phyloP scores from a whole-genome alignment of 2,888 invertebrate species.

The Drosophila austrosaltans region DNA sequence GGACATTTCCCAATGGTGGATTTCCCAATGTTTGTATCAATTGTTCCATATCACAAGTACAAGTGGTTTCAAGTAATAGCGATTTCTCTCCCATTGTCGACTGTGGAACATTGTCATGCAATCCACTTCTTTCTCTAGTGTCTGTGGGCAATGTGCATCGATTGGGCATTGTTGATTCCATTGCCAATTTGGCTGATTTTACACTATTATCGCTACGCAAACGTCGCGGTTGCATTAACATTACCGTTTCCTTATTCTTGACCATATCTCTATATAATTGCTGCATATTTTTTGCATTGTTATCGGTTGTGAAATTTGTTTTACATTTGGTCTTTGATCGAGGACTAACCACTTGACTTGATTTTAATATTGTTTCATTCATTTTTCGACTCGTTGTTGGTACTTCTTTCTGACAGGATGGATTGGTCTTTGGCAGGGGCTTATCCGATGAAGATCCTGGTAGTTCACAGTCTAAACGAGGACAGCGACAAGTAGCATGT shows the following conservation, averaged over 20 bases:
- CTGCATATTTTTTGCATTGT: not conserved
- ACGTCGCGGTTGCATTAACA: conserved; percentile 4
- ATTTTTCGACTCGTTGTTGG: not conserved
- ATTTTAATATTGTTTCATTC: not conserved
- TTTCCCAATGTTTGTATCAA: not conserved
- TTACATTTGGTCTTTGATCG: not conserved
- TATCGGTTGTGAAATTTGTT: not conserved
- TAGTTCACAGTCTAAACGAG: no score
- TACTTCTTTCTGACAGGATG: no score
- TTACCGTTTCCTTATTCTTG: not conserved
- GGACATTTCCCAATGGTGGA: not conserved
- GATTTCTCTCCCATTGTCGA: not conserved
- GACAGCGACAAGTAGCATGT: no score
- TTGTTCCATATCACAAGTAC: not conserved
- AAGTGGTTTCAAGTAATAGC: not conserved
- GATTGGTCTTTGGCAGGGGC: no score
- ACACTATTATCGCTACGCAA: not conserved
- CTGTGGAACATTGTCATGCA: not conserved
- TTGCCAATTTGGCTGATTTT: not conserved
- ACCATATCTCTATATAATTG: not conserved
- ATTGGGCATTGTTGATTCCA: not conserved
- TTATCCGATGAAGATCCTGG: no score
- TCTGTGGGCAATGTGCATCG: not conserved
- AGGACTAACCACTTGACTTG: not conserved
- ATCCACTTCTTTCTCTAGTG: no score